These are phyloP conservation scores for Apis cerana DNA, from an alignment of 1,140 invertebrate genomes.

Conservation along the genomic window DNA sequence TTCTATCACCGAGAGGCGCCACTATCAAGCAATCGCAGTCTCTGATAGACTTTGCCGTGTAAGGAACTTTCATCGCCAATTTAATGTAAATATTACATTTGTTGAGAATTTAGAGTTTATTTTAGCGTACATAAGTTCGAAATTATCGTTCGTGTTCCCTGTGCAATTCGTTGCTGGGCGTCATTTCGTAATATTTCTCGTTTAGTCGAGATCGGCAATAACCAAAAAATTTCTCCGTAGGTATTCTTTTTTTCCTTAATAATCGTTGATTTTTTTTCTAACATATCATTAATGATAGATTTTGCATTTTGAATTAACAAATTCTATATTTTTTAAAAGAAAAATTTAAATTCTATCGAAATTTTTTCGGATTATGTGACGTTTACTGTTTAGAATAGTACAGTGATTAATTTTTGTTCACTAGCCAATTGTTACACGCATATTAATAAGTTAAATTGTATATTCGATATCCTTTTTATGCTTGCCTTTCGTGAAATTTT, in stretches of 20 bases:
- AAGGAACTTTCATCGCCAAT: slow-evolving; percentile 69
- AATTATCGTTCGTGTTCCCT: slow-evolving; percentile 30
- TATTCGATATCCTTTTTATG: slow-evolving; percentile 16
- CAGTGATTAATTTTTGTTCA: slow-evolving; percentile 48
- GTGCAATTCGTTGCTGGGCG: slow-evolving; percentile 38
- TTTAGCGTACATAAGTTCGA: slow-evolving; percentile 38
- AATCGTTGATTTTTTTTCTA: slow-evolving; percentile 36
- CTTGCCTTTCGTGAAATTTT: neutral
- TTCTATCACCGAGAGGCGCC: slow-evolving; percentile 50
- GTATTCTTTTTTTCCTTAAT: slow-evolving; percentile 43
- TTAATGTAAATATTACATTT: slow-evolving; percentile 76
- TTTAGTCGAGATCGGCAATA: slow-evolving; percentile 57
- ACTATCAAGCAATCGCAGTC: slow-evolving; percentile 64
- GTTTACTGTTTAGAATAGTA: slow-evolving; percentile 41
- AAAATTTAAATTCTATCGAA: neutral
- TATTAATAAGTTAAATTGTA: slow-evolving; percentile 47
- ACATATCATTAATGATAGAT: slow-evolving; percentile 14
- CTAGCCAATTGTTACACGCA: slow-evolving; percentile 48
- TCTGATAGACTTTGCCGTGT: slow-evolving; percentile 70
- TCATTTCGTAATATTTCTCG: slow-evolving; percentile 51
- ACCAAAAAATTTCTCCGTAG: slow-evolving; percentile 64
- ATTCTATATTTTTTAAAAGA: too few species aligned
- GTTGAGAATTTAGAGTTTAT: slow-evolving; percentile 58
- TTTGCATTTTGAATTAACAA: neutral
- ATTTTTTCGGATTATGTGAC: slow-evolving; percentile 36